Evolutionary conservation across 2,113 vertebrate species (phyloP).

Genomic region (Rhinoderma darwinii): DNA sequence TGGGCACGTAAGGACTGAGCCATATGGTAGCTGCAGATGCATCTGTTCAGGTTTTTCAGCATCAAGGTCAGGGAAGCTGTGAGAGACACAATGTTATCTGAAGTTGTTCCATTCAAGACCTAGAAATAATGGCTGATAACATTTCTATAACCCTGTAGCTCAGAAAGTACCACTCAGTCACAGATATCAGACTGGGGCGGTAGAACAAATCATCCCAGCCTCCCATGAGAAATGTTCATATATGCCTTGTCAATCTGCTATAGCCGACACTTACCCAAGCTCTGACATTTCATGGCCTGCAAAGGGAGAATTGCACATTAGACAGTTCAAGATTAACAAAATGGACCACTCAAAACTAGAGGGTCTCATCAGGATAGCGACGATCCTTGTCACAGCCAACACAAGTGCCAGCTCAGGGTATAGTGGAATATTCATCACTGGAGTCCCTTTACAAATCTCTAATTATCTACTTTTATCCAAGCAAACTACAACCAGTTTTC

Average conservation of each 20-base stretch:
- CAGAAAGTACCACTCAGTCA: constrained; percentile 74
- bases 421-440: constrained; percentile 52
- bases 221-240: no score
- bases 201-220: constrained; percentile 54
- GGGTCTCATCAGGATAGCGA: constrained; percentile 55
- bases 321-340: neutral
- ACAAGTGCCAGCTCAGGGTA: constrained; percentile 51
- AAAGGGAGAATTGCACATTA: neutral
- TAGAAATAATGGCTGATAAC: no score
- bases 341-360: neutral
- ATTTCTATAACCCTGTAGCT: no score
- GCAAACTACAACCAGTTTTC: neutral
- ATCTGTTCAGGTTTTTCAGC: no score
- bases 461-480: no score
- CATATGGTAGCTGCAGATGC: no score
- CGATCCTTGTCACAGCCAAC: constrained; percentile 55
- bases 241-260: no score
- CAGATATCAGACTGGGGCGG: constrained; percentile 72
- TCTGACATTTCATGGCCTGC: neutral
- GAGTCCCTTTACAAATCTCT: neutral
- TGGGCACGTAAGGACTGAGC: no score
- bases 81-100: no score
- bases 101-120: no score
- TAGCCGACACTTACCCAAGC: neutral
- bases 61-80: no score